These are phyloP conservation scores for Conopomorpha cramerella DNA, from an alignment of 1,140 invertebrate genomes.

Conservation along the genomic window DNA sequence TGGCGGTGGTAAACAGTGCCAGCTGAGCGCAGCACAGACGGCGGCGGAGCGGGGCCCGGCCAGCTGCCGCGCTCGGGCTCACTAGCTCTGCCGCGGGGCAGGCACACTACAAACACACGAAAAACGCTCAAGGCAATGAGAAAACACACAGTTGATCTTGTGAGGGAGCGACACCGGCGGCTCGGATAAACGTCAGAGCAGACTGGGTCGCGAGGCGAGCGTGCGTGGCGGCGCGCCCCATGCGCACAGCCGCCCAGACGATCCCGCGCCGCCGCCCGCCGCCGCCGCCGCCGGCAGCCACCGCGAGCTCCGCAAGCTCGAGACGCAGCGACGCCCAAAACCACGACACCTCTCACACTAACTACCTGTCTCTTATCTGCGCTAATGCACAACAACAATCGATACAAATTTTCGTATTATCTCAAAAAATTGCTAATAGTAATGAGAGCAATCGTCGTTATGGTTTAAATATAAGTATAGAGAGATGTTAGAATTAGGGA, in stretches of 20 bases:
- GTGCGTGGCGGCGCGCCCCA: constrained; percentile 44
- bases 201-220: constrained; percentile 49
- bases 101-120: constrained; percentile 3
- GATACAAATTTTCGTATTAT: too few species aligned
- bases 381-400: too few species aligned
- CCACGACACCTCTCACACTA: too few species aligned
- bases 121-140: constrained; percentile 34
- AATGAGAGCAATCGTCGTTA: too few species aligned
- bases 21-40: constrained; percentile 23
- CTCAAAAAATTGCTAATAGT: too few species aligned
- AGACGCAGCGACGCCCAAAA: constrained; percentile 56
- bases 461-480: constrained; percentile 13
- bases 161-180: constrained; percentile 38
- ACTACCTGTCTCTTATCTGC: too few species aligned
- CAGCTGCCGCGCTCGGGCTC: constrained; percentile 7
- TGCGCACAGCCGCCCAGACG: too few species aligned
- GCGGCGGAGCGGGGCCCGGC: neutral
- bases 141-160: constrained; percentile 17
- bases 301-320: constrained; percentile 38
- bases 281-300: constrained; percentile 28
- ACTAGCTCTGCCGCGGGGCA: too few species aligned
- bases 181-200: constrained; percentile 44
- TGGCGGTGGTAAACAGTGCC: constrained; percentile 52
- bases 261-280: constrained; percentile 4
- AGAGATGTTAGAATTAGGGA: constrained; percentile 34